Conservation (phyloP, 2,888 invertebrate species). For the Catotricha subobsoleta region DNA sequence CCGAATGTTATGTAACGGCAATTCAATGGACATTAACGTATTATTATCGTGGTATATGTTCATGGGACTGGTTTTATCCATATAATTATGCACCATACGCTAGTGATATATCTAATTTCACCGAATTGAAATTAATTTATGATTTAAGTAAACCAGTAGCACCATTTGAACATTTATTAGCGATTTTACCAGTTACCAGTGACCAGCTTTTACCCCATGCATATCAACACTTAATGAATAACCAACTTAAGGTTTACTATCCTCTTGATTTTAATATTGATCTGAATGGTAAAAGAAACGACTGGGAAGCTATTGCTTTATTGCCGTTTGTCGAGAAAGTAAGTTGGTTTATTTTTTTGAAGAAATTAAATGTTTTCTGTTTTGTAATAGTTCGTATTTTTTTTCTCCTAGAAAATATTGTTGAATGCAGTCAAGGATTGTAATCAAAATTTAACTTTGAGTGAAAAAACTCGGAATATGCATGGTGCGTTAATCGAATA, state of each 20-base stretch:
- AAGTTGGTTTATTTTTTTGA: constrained; percentile 8
- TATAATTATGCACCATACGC: constrained; percentile 95
- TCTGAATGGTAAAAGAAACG: constrained; percentile 86
- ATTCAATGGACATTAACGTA: constrained; percentile 95
- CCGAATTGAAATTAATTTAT: constrained; percentile 57
- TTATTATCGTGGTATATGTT: constrained; percentile 90
- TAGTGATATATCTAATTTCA: constrained; percentile 76
- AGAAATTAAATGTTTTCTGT: neutral
- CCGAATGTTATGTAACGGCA: constrained; percentile 76
- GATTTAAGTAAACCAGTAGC: constrained; percentile 74
- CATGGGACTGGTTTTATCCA: constrained; percentile 98
- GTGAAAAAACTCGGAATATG: constrained; percentile 56
- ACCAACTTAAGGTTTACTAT: no score
- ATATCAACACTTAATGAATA: constrained; percentile 54
- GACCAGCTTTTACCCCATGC: constrained; percentile 55
- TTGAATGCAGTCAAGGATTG: constrained; percentile 41
- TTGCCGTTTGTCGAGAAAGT: constrained; percentile 87
- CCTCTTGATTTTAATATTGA: constrained; percentile 82
- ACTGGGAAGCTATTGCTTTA: constrained; percentile 91
- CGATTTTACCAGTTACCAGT: constrained; percentile 76
- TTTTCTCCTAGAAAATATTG: neutral
- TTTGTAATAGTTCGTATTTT: neutral
- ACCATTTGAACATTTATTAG: constrained; percentile 81
- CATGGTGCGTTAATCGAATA: no score
- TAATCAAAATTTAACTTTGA: constrained; percentile 42